Base-by-base conservation (phyloP, 2,888 invertebrate genomes). In the Crematogaster levior region DNA sequence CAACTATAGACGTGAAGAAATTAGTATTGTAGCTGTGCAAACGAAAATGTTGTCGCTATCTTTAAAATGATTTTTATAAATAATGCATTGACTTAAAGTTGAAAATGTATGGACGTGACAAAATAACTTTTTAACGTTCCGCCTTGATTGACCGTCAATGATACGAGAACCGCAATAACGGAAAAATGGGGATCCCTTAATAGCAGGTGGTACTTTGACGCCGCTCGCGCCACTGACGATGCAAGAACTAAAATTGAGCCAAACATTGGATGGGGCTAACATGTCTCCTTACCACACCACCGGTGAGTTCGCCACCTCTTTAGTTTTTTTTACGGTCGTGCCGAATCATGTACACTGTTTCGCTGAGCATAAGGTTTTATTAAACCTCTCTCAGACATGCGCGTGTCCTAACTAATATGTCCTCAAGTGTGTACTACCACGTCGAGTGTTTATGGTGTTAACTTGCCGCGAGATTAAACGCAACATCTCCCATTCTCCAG, bases 231-330 rank as follows among this genome's bases (percentile, higher is more conserved):
- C 97, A 90, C 96, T 97, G 94, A 96, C 96, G 94, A 96, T 97
- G 96, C 97, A 97, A 95, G 97, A 97, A 94, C 96, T 97, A 95
- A 97, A 97, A 95, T 95, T 96, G 92, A 96, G 96, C 94, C 95
- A 96, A 92, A 95, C 96, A 89, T 95, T 96, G 95, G 97, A 97
- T 90, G 96, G 96, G 90, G 95, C 96, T 89, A 95, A 95, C 89
- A 95, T 97, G 93, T 96, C 97, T 91, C 96, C 97, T 87, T 97
- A 96, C 94, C 96, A 96, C 94, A 95, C 93, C 85, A 93, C 96
- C 95, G 97, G 97, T 97, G 95, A 96, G 95, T 94, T 90, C 90
- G 91, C 92, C 91, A 92, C 91, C 91, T 92, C 91, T 90, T 88
- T 88, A 84, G 88, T 87, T 89, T 63, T 85, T n/a, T 82, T 90